These are phyloP conservation scores for Rynchops niger DNA, from an alignment of 2,113 vertebrate species.

Conservation along the genomic window DNA sequence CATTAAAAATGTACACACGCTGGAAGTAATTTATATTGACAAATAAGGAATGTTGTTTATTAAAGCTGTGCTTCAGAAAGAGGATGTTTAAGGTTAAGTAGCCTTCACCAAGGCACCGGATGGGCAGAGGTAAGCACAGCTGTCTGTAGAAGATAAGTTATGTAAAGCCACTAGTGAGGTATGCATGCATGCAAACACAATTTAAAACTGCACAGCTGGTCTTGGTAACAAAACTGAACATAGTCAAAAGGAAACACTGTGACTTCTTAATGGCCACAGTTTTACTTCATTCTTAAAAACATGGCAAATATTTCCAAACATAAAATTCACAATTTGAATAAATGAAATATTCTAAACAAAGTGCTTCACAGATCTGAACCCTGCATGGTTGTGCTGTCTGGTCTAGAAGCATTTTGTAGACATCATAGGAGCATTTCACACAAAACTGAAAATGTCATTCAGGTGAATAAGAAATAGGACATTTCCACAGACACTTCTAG, in stretches of 20 bases:
- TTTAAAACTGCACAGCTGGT: constrained; percentile 71
- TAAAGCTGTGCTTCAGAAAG: constrained; percentile 78
- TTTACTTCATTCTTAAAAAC: constrained; percentile 75
- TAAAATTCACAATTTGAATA: constrained; percentile 66
- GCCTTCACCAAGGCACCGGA: constrained; percentile 81
- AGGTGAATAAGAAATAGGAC: constrained; percentile 73
- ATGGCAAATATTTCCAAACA: constrained; percentile 75
- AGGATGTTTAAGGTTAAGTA: constrained; percentile 62
- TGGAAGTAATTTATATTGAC: constrained; percentile 78
- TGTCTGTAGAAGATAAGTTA: constrained; percentile 66
- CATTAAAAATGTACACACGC: constrained; percentile 71
- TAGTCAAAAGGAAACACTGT: constrained; percentile 68
- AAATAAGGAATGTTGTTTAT: constrained; percentile 79
- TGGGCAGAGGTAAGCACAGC: constrained; percentile 72
- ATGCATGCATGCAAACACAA: constrained; percentile 80
- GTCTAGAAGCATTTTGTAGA: constrained; percentile 82
- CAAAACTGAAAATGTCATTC: constrained; percentile 77
- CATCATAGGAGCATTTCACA: constrained; percentile 76
- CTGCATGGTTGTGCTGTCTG: constrained; percentile 67
- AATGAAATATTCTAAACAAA: constrained; percentile 72
- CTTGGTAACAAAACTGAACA: constrained; percentile 66
- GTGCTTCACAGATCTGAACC: constrained; percentile 77
- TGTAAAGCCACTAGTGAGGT: constrained; percentile 77
- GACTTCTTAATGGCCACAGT: constrained; percentile 69
- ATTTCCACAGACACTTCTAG: constrained; percentile 79